These are phyloP conservation scores for Steatornis caripensis DNA, from an alignment of 2,113 vertebrate species.

Conservation along the genomic window DNA sequence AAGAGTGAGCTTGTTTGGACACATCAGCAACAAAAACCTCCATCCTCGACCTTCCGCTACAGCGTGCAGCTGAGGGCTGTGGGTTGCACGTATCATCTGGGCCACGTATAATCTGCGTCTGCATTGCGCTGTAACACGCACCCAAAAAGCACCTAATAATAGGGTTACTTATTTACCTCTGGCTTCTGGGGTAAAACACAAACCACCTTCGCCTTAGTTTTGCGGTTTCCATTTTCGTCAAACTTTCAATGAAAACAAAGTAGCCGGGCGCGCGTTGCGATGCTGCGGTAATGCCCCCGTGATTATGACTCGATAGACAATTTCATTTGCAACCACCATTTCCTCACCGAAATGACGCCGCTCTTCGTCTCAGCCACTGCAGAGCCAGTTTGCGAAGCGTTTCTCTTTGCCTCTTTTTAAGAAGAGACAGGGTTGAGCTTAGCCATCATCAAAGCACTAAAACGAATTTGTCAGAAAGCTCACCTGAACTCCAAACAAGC, in stretches of 20 bases:
- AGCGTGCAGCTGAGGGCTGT: background rate
- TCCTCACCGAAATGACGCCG: background rate
- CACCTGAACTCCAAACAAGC: background rate
- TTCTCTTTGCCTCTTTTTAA: background rate
- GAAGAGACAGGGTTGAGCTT: background rate
- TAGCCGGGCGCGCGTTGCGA: rapidly evolving
- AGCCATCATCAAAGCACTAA: background rate
- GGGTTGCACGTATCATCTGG: background rate
- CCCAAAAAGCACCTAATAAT: background rate
- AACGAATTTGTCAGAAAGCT: background rate
- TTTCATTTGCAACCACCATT: constrained; percentile 10
- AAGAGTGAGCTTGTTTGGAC: background rate
- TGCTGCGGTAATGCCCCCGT: background rate
- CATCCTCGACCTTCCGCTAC: rapidly evolving
- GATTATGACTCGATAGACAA: background rate
- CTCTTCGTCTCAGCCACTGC: background rate
- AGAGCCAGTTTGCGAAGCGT: rapidly evolving
- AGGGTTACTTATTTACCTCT: background rate
- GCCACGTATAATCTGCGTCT: background rate
- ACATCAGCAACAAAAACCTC: background rate
- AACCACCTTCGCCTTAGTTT: background rate
- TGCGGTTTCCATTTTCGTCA: constrained; percentile 1
- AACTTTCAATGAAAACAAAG: background rate
- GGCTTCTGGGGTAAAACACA: background rate
- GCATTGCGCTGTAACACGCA: background rate